Conservation (phyloP, 1,140 invertebrate genomes). For the Drosophila lowei region DNA sequence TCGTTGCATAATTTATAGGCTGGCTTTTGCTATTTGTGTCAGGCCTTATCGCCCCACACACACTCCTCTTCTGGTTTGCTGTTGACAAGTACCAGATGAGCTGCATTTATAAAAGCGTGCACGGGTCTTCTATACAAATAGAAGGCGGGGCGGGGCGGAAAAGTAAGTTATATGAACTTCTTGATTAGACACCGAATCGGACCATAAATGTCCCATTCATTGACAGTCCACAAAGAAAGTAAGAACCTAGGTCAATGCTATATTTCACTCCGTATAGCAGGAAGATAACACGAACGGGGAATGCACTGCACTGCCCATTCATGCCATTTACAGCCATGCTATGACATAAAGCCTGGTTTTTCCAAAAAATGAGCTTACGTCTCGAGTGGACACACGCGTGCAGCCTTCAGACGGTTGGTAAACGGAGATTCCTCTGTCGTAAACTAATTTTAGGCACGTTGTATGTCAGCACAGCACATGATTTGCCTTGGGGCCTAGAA, state of each 20-base stretch:
- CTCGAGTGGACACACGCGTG: no score
- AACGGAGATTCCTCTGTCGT: no score
- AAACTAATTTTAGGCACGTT: no score
- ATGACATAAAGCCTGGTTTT: no score
- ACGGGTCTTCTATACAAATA: constrained; percentile 9
- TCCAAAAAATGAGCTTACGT: no score
- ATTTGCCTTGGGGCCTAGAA: no score
- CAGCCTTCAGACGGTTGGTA: no score
- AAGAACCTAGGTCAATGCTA: constrained; percentile 35
- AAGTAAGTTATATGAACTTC: background rate
- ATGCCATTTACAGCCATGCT: no score
- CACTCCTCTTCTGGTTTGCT: constrained; percentile 3
- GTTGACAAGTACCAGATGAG: constrained; percentile 18
- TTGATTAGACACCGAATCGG: constrained; percentile 23
- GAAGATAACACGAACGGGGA: background rate
- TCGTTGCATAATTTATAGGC: constrained; percentile 39
- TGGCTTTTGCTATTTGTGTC: constrained; percentile 1
- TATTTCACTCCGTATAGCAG: background rate
- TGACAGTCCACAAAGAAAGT: background rate
- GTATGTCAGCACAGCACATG: no score
- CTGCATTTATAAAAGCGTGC: constrained; percentile 19
- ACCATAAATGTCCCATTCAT: constrained; percentile 22
- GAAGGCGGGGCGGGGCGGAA: background rate
- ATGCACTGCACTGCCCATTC: no score
- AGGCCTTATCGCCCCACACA: constrained; percentile 24